These are phyloP conservation scores for Heliangelus exortis DNA, from an alignment of 2,797 vertebrate species.

Conservation along the genomic window DNA sequence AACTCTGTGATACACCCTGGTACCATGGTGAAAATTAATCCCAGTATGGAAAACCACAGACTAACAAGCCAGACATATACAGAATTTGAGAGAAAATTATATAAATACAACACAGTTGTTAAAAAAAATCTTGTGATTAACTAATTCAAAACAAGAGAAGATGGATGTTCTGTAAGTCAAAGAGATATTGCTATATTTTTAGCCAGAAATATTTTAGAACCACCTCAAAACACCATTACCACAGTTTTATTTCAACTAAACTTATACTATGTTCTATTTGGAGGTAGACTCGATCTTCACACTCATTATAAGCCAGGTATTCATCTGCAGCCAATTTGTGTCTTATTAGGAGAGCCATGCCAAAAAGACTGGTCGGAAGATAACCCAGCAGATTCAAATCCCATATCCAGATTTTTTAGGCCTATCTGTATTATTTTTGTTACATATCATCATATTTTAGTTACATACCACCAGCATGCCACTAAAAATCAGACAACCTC, in stretches of 20 bases:
- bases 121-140: not conserved
- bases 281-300: slow-evolving; percentile 55
- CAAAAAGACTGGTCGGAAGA: not conserved
- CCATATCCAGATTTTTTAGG: not conserved
- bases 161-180: not conserved
- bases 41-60: not conserved
- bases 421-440: not conserved
- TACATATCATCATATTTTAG: not conserved
- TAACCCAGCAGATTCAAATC: not conserved
- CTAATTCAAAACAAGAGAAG: not conserved
- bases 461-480: not conserved
- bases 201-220: not conserved
- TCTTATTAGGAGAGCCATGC: not conserved
- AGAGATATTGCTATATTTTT: not conserved
- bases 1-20: not conserved
- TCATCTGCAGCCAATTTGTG: not conserved
- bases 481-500: slow-evolving; percentile 11
- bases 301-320: not conserved
- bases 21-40: not conserved
- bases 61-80: not conserved
- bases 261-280: not conserved
- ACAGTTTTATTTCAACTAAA: not conserved
- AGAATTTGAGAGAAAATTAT: not conserved
- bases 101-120: not conserved
- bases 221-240: not conserved